Conservation (phyloP, 2,797 vertebrate species). For the Notoglanidium macrostoma region DNA sequence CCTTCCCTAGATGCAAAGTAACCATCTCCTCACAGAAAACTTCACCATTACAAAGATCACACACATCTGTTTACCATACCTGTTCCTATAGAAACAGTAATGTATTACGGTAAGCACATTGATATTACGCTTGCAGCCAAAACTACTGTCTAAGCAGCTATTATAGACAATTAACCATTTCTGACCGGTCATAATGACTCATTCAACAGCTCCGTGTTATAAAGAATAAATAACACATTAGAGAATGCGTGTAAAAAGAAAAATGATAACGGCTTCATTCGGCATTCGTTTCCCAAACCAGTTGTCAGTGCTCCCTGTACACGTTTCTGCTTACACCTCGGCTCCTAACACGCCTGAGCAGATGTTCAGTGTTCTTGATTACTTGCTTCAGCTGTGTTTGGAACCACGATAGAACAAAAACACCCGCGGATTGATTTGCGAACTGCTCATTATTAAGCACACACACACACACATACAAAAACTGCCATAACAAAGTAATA, state of each 20-base stretch:
- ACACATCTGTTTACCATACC: not conserved
- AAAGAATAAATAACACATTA: slow-evolving; percentile 5
- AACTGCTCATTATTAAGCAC: not conserved
- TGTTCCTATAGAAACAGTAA: not conserved
- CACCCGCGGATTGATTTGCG: not conserved
- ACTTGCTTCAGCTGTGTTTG: not conserved
- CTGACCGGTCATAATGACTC: not conserved
- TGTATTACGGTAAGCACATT: not conserved
- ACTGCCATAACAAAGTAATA: not conserved
- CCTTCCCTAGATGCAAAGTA: too few relatives aligned
- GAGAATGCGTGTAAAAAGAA: not conserved
- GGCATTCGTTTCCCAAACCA: not conserved
- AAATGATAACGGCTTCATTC: not conserved
- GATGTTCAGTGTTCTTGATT: slow-evolving; percentile 24
- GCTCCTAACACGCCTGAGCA: slow-evolving; percentile 1
- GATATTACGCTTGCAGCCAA: too few relatives aligned
- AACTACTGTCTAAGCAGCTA: not conserved
- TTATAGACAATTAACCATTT: slow-evolving; percentile 23
- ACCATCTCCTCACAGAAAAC: not conserved
- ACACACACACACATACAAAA: not conserved
- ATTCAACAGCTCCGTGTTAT: not conserved
- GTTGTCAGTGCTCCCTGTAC: not conserved
- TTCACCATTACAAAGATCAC: not conserved
- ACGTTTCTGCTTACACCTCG: not conserved
- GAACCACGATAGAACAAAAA: not conserved